Conservation (phyloP, 1,140 invertebrate species). For the Calliphora vicina region DNA sequence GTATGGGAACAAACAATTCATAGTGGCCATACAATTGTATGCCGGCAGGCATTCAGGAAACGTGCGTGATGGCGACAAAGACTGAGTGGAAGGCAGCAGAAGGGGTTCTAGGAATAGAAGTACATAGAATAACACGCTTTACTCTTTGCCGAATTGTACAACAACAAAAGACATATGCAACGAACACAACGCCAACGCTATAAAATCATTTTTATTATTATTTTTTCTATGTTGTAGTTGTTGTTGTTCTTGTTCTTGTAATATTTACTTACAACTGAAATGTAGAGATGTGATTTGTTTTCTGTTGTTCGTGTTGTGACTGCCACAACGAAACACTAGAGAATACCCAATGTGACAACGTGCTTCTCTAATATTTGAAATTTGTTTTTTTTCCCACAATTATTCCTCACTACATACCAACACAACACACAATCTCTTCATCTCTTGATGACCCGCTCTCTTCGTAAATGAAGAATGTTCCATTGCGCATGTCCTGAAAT, state of each 20-base stretch:
- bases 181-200: neutral
- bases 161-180: neutral
- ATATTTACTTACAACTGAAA: neutral
- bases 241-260: neutral
- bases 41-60: constrained; percentile 4
- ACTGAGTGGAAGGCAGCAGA: neutral
- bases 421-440: too few species aligned
- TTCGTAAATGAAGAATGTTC: neutral
- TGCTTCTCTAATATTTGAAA: neutral
- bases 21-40: neutral
- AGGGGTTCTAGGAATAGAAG: neutral
- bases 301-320: neutral
- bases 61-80: neutral
- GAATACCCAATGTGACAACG: neutral
- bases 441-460: neutral
- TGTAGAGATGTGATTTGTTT: neutral
- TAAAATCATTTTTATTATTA: neutral
- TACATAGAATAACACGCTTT: neutral
- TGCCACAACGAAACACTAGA: neutral
- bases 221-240: too few species aligned
- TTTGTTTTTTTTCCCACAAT: too few species aligned
- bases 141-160: neutral
- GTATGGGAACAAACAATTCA: neutral
- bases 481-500: neutral
- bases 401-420: too few species aligned